These are phyloP conservation scores for Anodontia alba DNA, from an alignment of 2,888 invertebrate genomes.

Conservation along the genomic window DNA sequence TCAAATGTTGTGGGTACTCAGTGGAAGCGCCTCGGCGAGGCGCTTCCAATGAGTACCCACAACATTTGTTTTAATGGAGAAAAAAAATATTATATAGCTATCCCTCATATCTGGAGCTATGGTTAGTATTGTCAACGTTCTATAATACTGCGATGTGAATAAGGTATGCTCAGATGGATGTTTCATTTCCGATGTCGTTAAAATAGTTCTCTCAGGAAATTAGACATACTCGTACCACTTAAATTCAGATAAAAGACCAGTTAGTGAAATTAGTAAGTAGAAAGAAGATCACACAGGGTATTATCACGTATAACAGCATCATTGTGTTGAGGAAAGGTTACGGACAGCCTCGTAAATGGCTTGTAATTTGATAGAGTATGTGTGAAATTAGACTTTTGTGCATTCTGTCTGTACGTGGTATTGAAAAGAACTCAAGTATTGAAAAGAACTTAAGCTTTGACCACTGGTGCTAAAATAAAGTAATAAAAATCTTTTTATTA, in stretches of 20 bases:
- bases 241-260: background rate
- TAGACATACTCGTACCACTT: background rate
- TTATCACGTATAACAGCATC: background rate
- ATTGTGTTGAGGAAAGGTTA: background rate
- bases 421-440: too few species aligned
- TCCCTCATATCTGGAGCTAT: too few species aligned
- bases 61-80: too few species aligned
- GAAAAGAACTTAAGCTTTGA: too few species aligned
- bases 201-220: constrained; percentile 5
- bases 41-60: too few species aligned
- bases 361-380: background rate
- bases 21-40: too few species aligned
- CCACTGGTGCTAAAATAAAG: too few species aligned
- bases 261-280: background rate
- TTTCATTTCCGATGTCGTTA: background rate
- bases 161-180: background rate
- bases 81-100: too few species aligned
- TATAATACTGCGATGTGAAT: background rate
- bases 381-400: too few species aligned
- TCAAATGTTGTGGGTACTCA: too few species aligned
- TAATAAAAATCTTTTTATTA: too few species aligned
- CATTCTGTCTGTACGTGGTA: too few species aligned
- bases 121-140: background rate
- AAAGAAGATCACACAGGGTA: background rate
- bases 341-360: background rate